phyloP scores from a whole-genome alignment of 1,140 invertebrate genomes.

The Phortica variegata region DNA sequence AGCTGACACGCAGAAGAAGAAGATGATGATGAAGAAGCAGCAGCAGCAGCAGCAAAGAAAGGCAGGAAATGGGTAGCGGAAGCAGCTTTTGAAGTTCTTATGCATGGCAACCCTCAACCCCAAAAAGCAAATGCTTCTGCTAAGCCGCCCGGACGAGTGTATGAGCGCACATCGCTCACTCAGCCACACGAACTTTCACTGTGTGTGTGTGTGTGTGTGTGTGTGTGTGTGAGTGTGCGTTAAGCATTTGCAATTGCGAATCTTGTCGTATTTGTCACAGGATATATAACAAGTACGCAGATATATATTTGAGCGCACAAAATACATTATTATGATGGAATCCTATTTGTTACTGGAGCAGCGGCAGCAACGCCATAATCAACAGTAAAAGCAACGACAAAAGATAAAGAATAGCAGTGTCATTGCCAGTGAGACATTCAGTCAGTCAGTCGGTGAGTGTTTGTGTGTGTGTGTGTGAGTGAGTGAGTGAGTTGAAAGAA shows the following conservation, averaged over 20 bases:
- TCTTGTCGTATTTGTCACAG: slow-evolving; percentile 51
- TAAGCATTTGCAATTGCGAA: slow-evolving; percentile 53
- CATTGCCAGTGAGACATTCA: slow-evolving; percentile 29
- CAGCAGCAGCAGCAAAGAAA: too few species aligned
- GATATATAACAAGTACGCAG: too few species aligned
- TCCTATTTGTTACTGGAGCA: slow-evolving; percentile 42
- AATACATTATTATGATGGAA: slow-evolving; percentile 52
- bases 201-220: slow-evolving; percentile 5
- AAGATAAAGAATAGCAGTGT: slow-evolving; percentile 36
- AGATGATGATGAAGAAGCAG: too few species aligned
- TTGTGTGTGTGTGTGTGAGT: slow-evolving; percentile 11
- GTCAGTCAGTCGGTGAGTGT: slow-evolving; percentile 1
- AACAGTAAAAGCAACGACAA: slow-evolving; percentile 39
- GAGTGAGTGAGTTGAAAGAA: slow-evolving; percentile 20
- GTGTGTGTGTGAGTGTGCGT: slow-evolving; percentile 42
- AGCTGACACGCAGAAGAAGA: too few species aligned
- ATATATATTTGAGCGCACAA: slow-evolving; percentile 11
- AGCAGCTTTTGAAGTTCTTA: too few species aligned
- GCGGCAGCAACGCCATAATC: too few species aligned
- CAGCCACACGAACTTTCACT: too few species aligned
- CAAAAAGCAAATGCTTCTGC: slow-evolving; percentile 22
- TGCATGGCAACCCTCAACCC: too few species aligned
- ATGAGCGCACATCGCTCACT: too few species aligned
- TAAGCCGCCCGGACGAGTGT: neutral
- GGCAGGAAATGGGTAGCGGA: slow-evolving; percentile 7